Evolutionary conservation across 2,113 vertebrate genomes (phyloP).

Genomic region (Elephas maximus): DNA sequence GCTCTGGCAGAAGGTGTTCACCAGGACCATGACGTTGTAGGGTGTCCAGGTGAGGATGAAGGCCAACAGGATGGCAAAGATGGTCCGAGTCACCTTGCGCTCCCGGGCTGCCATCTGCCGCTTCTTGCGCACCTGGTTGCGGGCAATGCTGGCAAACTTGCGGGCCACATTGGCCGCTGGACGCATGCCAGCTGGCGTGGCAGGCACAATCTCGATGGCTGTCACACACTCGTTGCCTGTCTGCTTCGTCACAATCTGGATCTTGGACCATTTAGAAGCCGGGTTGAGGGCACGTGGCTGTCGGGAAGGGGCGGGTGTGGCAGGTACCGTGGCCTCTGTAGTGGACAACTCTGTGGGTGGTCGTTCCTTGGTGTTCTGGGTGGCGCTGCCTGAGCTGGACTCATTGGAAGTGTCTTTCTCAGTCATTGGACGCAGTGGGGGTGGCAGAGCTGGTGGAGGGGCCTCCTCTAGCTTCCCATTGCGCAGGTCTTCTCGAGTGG

Average conservation of each 20-base stretch:
- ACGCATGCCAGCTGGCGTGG: conserved; percentile 90
- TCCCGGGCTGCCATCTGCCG: conserved; percentile 98
- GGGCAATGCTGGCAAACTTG: conserved; percentile 98
- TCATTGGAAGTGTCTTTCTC: conserved; percentile 99
- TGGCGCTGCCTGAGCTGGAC: conserved; percentile 96
- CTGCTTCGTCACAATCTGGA: conserved; percentile 99
- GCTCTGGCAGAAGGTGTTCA: conserved; percentile 97
- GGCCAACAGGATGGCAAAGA: conserved; percentile 98
- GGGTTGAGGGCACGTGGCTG: conserved; percentile 87
- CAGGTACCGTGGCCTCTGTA: conserved; percentile 86
- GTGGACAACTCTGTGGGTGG: conserved; percentile 88
- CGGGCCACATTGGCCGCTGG: conserved; percentile 94
- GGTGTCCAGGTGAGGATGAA: conserved; percentile 99
- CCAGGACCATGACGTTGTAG: conserved; percentile 99
- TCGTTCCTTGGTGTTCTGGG: conserved; percentile 93
- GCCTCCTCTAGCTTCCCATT: conserved; percentile 94
- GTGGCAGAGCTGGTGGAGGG: conserved; percentile 86
- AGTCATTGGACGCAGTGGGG: conserved; percentile 87
- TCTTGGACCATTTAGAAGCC: conserved; percentile 97
- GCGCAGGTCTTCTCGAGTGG: conserved; percentile 91
- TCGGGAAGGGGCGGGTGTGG: conserved; percentile 72
- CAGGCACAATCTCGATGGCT: conserved; percentile 96
- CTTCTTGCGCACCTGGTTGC: conserved; percentile 98
- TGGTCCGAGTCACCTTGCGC: conserved; percentile 99
- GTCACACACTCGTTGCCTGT: conserved; percentile 96